Conservation (phyloP, 1,140 invertebrate species). For the Anastrepha obliqua region DNA sequence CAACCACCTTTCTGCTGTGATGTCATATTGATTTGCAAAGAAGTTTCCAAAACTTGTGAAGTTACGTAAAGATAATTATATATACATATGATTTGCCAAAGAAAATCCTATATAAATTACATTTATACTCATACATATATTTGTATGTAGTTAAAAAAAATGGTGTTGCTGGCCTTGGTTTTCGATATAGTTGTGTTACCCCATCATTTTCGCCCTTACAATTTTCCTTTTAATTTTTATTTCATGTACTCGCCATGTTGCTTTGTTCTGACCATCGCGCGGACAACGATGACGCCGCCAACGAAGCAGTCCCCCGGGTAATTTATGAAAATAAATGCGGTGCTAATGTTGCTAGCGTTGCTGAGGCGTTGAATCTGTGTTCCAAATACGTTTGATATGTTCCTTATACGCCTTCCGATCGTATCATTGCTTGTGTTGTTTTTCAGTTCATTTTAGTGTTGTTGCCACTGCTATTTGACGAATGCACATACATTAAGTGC, state of each 20-base stretch:
- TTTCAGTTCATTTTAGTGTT: not conserved
- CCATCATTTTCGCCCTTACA: not conserved
- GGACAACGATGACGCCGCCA: not conserved
- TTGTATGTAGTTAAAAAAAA: not conserved
- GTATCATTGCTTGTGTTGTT: not conserved
- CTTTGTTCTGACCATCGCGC: not conserved
- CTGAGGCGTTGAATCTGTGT: not conserved
- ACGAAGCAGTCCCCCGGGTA: not conserved
- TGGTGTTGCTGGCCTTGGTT: not conserved
- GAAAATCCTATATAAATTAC: too few relatives aligned
- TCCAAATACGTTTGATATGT: conserved; percentile 4
- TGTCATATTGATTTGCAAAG: too few relatives aligned
- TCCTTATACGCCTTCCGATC: not conserved
- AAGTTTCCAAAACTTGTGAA: too few relatives aligned
- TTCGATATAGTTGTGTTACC: not conserved
- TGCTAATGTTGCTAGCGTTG: not conserved
- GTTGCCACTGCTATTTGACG: not conserved
- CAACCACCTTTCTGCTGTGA: too few relatives aligned
- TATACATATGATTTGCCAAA: too few relatives aligned
- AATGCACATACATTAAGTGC: conserved; percentile 18
- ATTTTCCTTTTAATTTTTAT: conserved; percentile 28
- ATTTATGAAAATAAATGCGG: conserved; percentile 40
- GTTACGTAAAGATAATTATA: too few relatives aligned
- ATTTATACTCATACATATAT: not conserved
- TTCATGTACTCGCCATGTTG: not conserved